Evolutionary conservation across 2,113 vertebrate genomes (phyloP).

Genomic region (Puntigrus tetrazona): DNA sequence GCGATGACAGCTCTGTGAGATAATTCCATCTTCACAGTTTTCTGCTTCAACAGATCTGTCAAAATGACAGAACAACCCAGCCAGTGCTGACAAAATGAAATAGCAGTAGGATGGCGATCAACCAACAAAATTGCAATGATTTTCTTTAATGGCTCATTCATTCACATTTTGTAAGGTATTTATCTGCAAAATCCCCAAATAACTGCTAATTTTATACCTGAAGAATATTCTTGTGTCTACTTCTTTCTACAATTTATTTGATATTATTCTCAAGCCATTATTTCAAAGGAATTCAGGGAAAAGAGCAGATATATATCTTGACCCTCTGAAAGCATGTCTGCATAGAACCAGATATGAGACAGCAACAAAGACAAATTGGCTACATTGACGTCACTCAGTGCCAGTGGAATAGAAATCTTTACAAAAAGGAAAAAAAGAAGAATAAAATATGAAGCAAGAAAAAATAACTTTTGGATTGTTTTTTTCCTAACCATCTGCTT

Average conservation of each 20-base stretch:
- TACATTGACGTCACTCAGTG: conserved; percentile 14
- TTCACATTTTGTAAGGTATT: background rate
- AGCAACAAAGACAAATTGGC: conserved; percentile 34
- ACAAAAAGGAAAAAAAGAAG: background rate
- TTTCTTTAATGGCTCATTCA: background rate
- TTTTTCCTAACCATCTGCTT: background rate
- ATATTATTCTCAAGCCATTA: background rate
- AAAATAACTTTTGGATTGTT: too few relatives aligned
- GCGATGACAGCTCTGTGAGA: conserved; percentile 51
- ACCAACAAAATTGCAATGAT: conserved; percentile 32
- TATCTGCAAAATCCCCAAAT: background rate
- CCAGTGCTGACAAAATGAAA: conserved; percentile 40
- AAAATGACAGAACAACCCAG: conserved; percentile 57
- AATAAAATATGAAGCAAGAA: too few relatives aligned
- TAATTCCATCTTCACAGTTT: conserved; percentile 61
- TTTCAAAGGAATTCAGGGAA: background rate
- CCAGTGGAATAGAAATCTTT: background rate
- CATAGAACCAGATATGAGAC: conserved; percentile 13
- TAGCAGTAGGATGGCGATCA: conserved; percentile 7
- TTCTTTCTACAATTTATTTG: background rate
- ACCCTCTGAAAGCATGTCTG: conserved; percentile 9
- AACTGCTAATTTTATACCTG: background rate
- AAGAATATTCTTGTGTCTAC: background rate
- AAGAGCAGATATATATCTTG: conserved; percentile 10
- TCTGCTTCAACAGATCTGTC: conserved; percentile 57